These are phyloP conservation scores for Lasioglossum vierecki DNA, from an alignment of 2,888 invertebrate genomes.

Conservation along the genomic window DNA sequence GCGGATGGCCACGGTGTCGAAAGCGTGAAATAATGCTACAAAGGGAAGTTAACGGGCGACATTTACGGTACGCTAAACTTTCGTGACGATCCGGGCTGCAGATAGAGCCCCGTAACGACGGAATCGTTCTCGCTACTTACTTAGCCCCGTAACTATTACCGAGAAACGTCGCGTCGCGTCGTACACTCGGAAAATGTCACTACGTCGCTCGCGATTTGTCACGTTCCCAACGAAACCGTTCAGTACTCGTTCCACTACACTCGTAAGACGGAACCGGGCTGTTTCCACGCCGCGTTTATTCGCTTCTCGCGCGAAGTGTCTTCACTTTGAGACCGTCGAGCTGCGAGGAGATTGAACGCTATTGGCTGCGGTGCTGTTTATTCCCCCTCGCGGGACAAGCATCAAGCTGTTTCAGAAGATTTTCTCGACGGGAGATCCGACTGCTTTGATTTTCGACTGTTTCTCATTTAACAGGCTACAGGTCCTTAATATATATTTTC, in stretches of 20 bases:
- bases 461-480: not conserved
- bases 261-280: not conserved
- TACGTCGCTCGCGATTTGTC: conserved; percentile 48
- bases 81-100: conserved; percentile 49
- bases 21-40: conserved; percentile 56
- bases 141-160: conserved; percentile 26
- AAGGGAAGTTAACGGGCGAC: conserved; percentile 60
- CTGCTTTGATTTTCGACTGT: not conserved
- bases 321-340: not conserved
- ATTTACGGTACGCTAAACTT: conserved; percentile 61
- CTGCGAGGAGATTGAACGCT: not conserved
- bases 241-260: not conserved
- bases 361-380: not conserved
- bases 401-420: not conserved
- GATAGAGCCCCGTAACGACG: conserved; percentile 48
- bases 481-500: no score
- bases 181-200: conserved; percentile 41
- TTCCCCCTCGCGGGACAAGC: not conserved
- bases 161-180: conserved; percentile 16
- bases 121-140: conserved; percentile 55
- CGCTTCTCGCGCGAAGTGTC: not conserved
- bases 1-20: conserved; percentile 35
- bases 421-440: not conserved
- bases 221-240: conserved; percentile 29
- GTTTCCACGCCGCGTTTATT: conserved; percentile 32